phyloP scores from a whole-genome alignment of 1,140 invertebrate species.

The Odontomachus brunneus region DNA sequence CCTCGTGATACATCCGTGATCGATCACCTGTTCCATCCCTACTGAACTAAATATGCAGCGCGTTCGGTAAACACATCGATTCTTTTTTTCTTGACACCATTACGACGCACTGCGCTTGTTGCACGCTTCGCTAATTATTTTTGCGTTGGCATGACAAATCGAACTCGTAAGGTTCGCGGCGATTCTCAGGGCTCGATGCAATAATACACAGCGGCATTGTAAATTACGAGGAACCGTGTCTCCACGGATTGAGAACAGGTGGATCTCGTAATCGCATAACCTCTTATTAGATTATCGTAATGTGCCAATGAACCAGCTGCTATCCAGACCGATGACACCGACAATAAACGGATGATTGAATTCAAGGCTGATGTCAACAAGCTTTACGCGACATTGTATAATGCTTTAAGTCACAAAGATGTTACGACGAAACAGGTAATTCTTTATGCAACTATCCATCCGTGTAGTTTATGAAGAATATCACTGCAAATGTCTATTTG shows the following conservation, averaged over 20 bases:
- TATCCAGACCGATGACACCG: neutral
- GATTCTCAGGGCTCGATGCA: conserved; percentile 3
- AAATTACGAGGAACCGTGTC: neutral
- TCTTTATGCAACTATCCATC: neutral
- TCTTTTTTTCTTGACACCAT: conserved; percentile 23
- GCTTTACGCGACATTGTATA: conserved; percentile 17
- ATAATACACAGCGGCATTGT: neutral
- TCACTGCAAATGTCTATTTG: too few relatives aligned
- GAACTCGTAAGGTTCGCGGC: neutral
- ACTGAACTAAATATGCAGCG: neutral
- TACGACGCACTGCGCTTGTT: neutral
- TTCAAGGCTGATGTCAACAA: neutral
- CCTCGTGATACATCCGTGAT: too few relatives aligned
- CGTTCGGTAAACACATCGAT: conserved; percentile 43
- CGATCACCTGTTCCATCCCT: conserved; percentile 3
- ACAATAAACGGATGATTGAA: neutral
- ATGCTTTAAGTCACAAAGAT: conserved; percentile 64
- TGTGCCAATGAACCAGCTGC: neutral
- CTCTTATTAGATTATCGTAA: conserved; percentile 39
- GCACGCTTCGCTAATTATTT: neutral
- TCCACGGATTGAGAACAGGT: neutral
- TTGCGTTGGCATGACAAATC: neutral
- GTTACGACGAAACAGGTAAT: conserved; percentile 79
- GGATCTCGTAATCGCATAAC: conserved; percentile 35
- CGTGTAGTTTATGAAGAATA: conserved; percentile 23